A percentile compares a stretch with the other conserved stretches of the same genome.
Evolutionary conservation across 2,113 vertebrate species (phyloP).

Genomic region (Muntiacus muntjak): DNA sequence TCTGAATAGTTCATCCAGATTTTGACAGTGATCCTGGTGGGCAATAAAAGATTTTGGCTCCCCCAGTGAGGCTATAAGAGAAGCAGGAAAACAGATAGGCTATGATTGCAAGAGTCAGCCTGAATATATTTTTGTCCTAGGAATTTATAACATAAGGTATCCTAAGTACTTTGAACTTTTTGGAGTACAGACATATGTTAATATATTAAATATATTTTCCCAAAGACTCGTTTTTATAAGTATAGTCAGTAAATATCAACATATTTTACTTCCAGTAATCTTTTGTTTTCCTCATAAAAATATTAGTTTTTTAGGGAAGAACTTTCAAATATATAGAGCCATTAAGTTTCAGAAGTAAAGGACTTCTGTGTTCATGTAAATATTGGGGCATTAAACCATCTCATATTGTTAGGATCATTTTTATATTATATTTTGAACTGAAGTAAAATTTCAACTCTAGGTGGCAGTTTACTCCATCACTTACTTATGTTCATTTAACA

Average conservation of each 20-base stretch:
- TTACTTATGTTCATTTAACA: conserved; percentile 62
- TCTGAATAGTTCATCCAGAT: neutral
- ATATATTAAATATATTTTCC: neutral
- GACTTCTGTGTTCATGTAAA: neutral
- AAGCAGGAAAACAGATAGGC: neutral
- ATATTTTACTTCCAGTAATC: neutral
- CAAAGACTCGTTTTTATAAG: neutral
- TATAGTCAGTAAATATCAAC: neutral
- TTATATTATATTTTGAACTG: conserved; percentile 32
- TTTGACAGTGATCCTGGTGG: neutral
- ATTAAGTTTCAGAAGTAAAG: neutral
- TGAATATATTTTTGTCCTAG: neutral
- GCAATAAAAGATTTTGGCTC: neutral
- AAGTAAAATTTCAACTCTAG: conserved; percentile 79
- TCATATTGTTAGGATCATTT: neutral
- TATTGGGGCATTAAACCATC: neutral
- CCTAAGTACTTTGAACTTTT: neutral
- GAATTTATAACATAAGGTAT: neutral
- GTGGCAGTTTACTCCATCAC: conserved; percentile 83
- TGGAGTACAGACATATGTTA: neutral
- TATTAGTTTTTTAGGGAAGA: neutral
- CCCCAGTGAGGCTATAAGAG: neutral
- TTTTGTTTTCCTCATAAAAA: neutral
- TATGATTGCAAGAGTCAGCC: neutral
- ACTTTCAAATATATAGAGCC: neutral